Conservation (phyloP, 1,140 invertebrate genomes). For the honey bee (Apis mellifera) region DNA sequence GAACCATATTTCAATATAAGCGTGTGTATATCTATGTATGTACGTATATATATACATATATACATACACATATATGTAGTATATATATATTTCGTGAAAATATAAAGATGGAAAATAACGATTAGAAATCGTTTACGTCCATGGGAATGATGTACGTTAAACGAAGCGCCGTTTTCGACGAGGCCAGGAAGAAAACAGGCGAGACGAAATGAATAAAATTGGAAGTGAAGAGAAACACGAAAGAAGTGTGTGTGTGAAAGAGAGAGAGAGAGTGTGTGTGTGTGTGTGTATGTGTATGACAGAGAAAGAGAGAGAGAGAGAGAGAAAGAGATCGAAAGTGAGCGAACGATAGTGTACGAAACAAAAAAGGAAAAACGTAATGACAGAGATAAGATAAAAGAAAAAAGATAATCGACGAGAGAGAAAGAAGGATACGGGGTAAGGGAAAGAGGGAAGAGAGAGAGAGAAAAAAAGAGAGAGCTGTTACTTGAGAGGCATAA, state of each 20-base stretch:
- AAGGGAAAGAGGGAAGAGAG: background rate
- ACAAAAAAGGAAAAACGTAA: too few species aligned
- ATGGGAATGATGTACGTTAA: constrained; percentile 22
- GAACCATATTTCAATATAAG: background rate
- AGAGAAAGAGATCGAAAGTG: background rate
- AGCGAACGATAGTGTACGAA: too few species aligned
- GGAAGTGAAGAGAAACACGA: background rate
- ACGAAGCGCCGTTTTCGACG: constrained; percentile 31
- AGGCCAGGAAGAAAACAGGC: constrained; percentile 18
- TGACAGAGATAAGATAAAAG: too few species aligned
- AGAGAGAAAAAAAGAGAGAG: background rate
- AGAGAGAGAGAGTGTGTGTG: background rate
- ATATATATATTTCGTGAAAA: constrained; percentile 1
- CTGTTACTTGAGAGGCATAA: constrained; percentile 24
- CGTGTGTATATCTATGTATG: background rate
- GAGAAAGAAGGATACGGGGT: background rate
- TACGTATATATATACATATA: background rate
- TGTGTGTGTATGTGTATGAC: too few species aligned
- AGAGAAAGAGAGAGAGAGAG: background rate
- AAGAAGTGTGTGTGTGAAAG: background rate
- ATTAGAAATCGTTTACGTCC: constrained; percentile 35
- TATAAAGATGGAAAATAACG: constrained; percentile 15
- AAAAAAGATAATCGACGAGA: background rate
- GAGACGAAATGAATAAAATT: constrained; percentile 11
- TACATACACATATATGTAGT: background rate